Conservation (phyloP, 2,797 vertebrate genomes). For the Vultur gryphus region DNA sequence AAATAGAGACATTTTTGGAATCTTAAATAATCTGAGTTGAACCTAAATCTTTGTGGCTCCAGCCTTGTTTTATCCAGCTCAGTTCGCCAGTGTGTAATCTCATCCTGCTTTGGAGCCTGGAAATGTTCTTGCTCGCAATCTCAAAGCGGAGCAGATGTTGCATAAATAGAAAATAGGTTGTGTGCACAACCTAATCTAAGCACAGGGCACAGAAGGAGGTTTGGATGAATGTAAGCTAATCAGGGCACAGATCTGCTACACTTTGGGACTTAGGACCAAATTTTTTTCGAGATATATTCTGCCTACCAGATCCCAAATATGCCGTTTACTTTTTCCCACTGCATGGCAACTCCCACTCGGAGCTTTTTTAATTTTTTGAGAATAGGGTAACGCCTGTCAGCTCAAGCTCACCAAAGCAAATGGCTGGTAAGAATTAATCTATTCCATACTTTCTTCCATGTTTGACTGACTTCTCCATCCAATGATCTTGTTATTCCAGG, state of each 20-base stretch:
- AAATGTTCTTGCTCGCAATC: constrained; percentile 53
- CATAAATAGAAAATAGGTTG: constrained; percentile 64
- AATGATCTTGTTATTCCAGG: not conserved
- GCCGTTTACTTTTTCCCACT: not conserved
- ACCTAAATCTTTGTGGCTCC: constrained; percentile 13
- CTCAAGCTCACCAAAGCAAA: not conserved
- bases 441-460: not conserved
- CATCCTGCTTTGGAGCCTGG: constrained; percentile 57
- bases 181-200: constrained; percentile 48
- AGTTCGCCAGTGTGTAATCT: constrained; percentile 37
- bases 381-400: not conserved
- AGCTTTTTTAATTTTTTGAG: not conserved
- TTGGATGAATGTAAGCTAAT: constrained; percentile 37
- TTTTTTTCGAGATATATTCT: not conserved
- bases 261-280: not conserved
- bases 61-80: constrained; percentile 46
- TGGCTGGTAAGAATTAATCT: not conserved
- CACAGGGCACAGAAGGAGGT: constrained; percentile 26
- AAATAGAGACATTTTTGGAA: constrained; percentile 21
- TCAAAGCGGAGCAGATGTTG: constrained; percentile 60
- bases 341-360: not conserved
- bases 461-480: not conserved
- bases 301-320: not conserved
- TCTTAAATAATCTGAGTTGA: constrained; percentile 39
- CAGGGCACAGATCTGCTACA: constrained; percentile 1